Conservation (phyloP, 2,888 invertebrate species). For the Eucriotettix oculatus region DNA sequence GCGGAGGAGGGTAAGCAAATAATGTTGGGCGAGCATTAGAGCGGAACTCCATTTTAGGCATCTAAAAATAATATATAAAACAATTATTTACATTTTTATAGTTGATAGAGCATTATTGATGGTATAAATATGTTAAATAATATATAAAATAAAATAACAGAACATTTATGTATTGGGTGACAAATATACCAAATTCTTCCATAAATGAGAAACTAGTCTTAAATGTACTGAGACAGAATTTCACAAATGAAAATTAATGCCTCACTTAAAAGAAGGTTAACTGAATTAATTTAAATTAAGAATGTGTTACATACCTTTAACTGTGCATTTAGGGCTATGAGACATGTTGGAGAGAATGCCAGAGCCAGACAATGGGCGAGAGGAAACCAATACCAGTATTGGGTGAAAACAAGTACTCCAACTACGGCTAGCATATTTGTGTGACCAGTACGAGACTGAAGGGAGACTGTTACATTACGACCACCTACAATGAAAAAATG, state of each 20-base stretch:
- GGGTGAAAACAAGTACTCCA: conserved; percentile 91
- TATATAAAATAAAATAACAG: too few species aligned
- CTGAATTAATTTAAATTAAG: too few species aligned
- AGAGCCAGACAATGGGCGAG: conserved; percentile 87
- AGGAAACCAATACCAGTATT: conserved; percentile 99
- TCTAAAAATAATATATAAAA: conserved; percentile 27
- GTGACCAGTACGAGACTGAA: conserved; percentile 92
- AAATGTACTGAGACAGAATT: too few species aligned
- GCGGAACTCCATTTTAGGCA: conserved; percentile 82
- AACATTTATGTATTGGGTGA: too few species aligned
- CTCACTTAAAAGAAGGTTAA: too few species aligned
- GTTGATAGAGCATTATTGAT: too few species aligned
- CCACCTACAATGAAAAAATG: conserved; percentile 38
- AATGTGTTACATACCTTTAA: conserved; percentile 36
- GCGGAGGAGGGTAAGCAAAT: conserved; percentile 90
- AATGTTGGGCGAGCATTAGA: conserved; percentile 88
- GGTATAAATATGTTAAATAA: too few species aligned
- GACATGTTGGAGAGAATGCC: conserved; percentile 89
- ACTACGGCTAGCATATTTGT: conserved; percentile 95
- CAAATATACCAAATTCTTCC: too few species aligned
- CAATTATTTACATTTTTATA: background rate
- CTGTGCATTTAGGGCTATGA: conserved; percentile 87
- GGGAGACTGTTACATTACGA: conserved; percentile 86
- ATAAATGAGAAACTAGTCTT: too few species aligned
- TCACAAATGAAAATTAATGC: too few species aligned